Evolutionary conservation across 2,797 vertebrate genomes (phyloP), one percentile per base, ranked within the genome.

Genomic region (Hoplostethus mediterraneus): DNA sequence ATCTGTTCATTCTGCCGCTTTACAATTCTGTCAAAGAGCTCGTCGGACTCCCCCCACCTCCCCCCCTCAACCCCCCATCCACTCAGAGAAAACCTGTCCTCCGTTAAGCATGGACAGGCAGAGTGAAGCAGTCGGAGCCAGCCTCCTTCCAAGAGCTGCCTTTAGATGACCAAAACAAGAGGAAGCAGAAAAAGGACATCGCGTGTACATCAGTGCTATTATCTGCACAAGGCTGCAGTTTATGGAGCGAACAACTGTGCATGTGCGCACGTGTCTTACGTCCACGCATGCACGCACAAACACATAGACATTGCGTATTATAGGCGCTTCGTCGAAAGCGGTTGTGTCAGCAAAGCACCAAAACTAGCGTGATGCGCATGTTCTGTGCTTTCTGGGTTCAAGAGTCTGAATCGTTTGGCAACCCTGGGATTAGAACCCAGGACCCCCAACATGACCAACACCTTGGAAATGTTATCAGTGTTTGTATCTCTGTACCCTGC

Each of bases 1-100:
- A 94, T 94, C 93, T 95, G 93, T 90, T 94, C 92, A 93, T 94
- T 92, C 90, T 87, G 87, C 87, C 55, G 69, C 91, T 93, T 92
- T 91, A 94, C 87, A 92, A 91, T 92, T 84, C 91, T 90, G 91
- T 94, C 93, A 94, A 90, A 92, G 92, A 85, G 80, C 78, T 74
- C 28, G 63, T 21, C 21, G 21, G 72, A 62, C 82, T 38, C 71
- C 31, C 54, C 49, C 69, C 28, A 3, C 3, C 25, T 42, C 49
- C n/a, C 52, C 30, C 63, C 10, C 63, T 47, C 33, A 44, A 31
- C 13, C 51, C 38, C 60, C 57, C 69, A 83, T 77, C 75, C 68
- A 76, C 79, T 84, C 67, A 79, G 63, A 82, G 67, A 73, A 80
- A 87, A 87, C 59, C 62, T 83, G 81, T 89, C 77, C 66, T 82